These are phyloP conservation scores for Palythoa heliodiscus DNA, from an alignment of 92 coral and sea anemone genomes.

Conservation along the genomic window DNA sequence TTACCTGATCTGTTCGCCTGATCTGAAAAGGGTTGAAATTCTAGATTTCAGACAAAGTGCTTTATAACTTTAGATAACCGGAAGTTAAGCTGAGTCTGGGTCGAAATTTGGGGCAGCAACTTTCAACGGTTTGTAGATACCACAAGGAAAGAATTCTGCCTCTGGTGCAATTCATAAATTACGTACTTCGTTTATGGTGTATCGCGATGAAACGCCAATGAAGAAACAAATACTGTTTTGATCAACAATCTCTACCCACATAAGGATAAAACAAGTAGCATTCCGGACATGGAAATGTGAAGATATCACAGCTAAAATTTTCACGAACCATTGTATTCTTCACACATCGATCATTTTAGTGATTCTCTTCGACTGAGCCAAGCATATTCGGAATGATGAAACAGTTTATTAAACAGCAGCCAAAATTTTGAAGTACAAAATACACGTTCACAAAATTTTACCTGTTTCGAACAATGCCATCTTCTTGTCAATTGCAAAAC, in stretches of 20 bases:
- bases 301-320: slow-evolving; percentile 31
- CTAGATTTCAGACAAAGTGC: background rate
- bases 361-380: background rate
- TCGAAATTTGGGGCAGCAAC: slow-evolving; percentile 21
- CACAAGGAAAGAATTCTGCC: background rate
- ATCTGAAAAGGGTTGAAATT: slow-evolving; percentile 6
- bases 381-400: background rate
- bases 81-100: slow-evolving; percentile 41
- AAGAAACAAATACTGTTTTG: background rate
- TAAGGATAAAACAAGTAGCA: slow-evolving; percentile 23
- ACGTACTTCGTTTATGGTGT: background rate
- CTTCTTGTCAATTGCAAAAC: slow-evolving; percentile 12
- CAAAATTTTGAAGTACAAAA: background rate
- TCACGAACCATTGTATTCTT: slow-evolving; percentile 18
- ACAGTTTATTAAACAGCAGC: background rate
- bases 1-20: background rate
- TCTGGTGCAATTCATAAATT: background rate
- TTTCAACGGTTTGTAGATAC: slow-evolving; percentile 24
- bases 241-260: background rate
- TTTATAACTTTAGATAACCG: slow-evolving; percentile 21
- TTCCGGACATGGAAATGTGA: slow-evolving; percentile 41
- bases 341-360: background rate
- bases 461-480: background rate
- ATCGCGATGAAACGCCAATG: slow-evolving; percentile 15
- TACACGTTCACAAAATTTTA: background rate